A percentile compares a stretch with the other conserved stretches of the same genome.
Evolutionary conservation across 2,113 vertebrate species (phyloP).

Genomic region (Thryonomys swinderianus): DNA sequence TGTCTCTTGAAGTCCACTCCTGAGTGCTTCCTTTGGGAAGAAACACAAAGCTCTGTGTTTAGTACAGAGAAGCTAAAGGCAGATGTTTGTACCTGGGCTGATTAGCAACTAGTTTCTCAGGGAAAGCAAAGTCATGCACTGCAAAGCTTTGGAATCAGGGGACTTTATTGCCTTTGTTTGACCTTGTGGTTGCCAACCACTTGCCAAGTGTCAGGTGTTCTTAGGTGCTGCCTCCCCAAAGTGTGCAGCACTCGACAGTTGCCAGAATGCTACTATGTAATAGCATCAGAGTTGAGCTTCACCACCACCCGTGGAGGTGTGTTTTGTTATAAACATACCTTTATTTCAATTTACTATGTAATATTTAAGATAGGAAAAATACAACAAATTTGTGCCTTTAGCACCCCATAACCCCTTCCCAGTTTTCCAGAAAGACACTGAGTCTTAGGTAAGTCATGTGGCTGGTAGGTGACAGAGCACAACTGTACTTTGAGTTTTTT

Average conservation of each 20-base stretch:
- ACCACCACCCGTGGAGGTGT: neutral
- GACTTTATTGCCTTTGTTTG: neutral
- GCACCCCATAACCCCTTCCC: neutral
- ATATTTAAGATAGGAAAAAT: neutral
- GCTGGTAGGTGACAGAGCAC: neutral
- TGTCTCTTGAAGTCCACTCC: conserved; percentile 18
- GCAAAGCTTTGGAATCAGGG: neutral
- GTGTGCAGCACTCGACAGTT: neutral
- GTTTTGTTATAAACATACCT: neutral
- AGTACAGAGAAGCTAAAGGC: neutral
- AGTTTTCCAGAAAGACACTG: conserved; percentile 1
- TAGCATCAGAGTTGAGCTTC: neutral
- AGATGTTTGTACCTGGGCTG: neutral
- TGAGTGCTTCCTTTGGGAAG: neutral
- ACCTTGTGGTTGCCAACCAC: neutral
- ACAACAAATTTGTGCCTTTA: neutral
- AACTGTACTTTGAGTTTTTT: neutral
- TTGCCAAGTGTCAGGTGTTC: neutral
- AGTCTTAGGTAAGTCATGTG: neutral
- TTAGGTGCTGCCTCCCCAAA: neutral
- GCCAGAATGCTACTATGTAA: neutral
- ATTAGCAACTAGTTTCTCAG: conserved; percentile 18
- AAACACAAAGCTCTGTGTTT: neutral
- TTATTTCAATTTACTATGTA: neutral
- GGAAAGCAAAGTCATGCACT: neutral